A percentile compares a stretch with the other conserved stretches of the same genome.
Evolutionary conservation across 2,797 vertebrate genomes (phyloP).

Genomic region (Ispidina lecontei): DNA sequence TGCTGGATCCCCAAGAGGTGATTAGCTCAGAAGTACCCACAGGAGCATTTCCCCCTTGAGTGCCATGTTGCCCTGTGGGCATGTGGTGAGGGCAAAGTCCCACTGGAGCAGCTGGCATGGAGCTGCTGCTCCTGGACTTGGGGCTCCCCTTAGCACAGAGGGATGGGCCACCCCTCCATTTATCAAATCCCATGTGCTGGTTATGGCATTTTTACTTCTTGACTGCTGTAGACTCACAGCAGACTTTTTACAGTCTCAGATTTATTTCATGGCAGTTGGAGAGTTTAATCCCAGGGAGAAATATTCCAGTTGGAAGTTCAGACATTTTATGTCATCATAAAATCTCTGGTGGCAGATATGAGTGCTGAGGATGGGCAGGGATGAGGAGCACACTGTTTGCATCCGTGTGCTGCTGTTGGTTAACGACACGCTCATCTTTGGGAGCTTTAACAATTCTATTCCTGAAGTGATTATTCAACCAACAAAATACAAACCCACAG

Average conservation of each 20-base stretch:
- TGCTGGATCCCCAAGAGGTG: not conserved
- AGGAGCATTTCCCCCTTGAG: no score
- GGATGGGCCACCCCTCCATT: not conserved
- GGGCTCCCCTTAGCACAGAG: not conserved
- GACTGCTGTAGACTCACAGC: conserved; percentile 23
- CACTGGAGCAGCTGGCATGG: not conserved
- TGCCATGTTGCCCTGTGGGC: not conserved
- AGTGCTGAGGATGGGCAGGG: not conserved
- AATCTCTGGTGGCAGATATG: not conserved
- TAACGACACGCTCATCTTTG: not conserved
- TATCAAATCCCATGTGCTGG: not conserved
- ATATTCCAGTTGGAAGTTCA: not conserved
- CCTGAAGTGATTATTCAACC: not conserved
- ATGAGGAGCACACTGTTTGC: not conserved
- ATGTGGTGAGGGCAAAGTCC: not conserved
- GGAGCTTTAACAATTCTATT: conserved; percentile 32
- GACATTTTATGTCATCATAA: conserved; percentile 9
- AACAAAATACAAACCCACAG: not conserved
- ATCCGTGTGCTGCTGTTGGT: not conserved
- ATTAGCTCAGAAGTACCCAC: not conserved
- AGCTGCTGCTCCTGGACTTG: not conserved
- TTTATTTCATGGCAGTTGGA: not conserved
- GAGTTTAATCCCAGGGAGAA: conserved; percentile 18
- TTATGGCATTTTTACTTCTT: conserved; percentile 44
- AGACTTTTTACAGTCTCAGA: conserved; percentile 39